phyloP scores from a whole-genome alignment of 2,888 invertebrate species.

The Neuroscelio doddi region DNA sequence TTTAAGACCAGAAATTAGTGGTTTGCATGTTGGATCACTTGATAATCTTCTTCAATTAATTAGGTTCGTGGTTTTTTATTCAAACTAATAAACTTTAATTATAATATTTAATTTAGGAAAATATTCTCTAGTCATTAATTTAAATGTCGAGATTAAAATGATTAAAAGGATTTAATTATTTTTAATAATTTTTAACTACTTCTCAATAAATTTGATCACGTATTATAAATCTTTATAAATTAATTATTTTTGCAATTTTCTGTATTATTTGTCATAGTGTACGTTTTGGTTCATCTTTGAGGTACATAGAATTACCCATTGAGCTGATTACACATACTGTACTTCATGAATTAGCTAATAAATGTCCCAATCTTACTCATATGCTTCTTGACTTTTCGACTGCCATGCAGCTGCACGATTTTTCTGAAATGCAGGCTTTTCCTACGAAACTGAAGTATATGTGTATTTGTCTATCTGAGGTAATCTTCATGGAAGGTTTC shows the following conservation, averaged over 20 bases:
- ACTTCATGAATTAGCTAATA: constrained; percentile 95
- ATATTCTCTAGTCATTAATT: no score
- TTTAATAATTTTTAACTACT: constrained; percentile 1
- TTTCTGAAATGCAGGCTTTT: constrained; percentile 98
- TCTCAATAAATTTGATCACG: no score
- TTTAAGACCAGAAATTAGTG: constrained; percentile 95
- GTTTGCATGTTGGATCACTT: constrained; percentile 90
- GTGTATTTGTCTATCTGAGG: constrained; percentile 97
- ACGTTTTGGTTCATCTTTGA: constrained; percentile 89
- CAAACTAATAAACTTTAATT: no score
- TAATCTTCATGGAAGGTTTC: constrained; percentile 99
- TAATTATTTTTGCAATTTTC: no score
- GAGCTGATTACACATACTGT: constrained; percentile 97
- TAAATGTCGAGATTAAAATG: no score
- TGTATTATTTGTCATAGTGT: constrained; percentile 73
- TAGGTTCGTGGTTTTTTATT: constrained; percentile 71
- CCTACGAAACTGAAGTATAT: constrained; percentile 96
- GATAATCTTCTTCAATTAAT: constrained; percentile 92
- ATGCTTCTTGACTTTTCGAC: constrained; percentile 98
- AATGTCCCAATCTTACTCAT: constrained; percentile 95
- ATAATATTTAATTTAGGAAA: no score
- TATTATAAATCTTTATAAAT: no score
- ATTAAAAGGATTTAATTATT: not conserved
- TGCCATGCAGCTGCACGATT: constrained; percentile 99
- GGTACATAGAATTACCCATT: constrained; percentile 94